Evolutionary conservation across 2,888 invertebrate genomes (phyloP).

Genomic region (Drosophila percnosoma): DNA sequence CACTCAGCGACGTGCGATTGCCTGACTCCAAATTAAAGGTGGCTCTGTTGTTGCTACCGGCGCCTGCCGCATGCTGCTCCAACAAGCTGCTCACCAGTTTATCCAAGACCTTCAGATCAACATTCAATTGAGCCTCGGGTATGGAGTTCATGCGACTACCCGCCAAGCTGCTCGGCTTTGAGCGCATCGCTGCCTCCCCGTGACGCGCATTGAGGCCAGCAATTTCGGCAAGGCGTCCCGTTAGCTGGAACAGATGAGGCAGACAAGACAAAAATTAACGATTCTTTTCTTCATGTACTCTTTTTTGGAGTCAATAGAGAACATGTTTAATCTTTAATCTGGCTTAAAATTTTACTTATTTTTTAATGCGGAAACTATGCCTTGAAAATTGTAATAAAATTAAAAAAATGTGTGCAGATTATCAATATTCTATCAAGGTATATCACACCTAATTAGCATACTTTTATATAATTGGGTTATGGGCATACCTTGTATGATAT

Average conservation of each 20-base stretch:
- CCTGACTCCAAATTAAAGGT: slow-evolving; percentile 45
- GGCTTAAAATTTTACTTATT: neutral
- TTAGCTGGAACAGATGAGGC: slow-evolving; percentile 66
- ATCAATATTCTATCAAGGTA: neutral
- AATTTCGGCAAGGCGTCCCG: slow-evolving; percentile 82
- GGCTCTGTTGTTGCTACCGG: slow-evolving; percentile 18
- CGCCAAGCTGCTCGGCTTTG: slow-evolving; percentile 51
- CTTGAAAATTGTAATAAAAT: neutral
- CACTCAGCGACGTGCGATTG: slow-evolving; percentile 51
- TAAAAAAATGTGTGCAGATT: neutral
- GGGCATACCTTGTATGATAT: neutral
- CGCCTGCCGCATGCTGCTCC: slow-evolving; percentile 82
- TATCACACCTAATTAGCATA: neutral
- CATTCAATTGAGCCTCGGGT: slow-evolving; percentile 85
- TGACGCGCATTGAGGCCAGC: slow-evolving; percentile 77
- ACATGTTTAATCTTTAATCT: neutral
- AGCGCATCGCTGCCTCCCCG: slow-evolving; percentile 49
- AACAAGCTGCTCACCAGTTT: slow-evolving; percentile 88
- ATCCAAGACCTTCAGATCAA: slow-evolving; percentile 88
- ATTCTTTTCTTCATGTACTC: neutral
- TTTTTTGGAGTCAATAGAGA: neutral
- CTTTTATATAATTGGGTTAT: neutral
- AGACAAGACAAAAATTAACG: slow-evolving; percentile 11
- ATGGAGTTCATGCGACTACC: slow-evolving; percentile 80
- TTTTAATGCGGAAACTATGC: neutral